Percentiles rank a stretch among this genome's conserved stretches.
phyloP scores from a whole-genome alignment of 1,140 invertebrate genomes.

The Caenorhabditis tropicalis region DNA sequence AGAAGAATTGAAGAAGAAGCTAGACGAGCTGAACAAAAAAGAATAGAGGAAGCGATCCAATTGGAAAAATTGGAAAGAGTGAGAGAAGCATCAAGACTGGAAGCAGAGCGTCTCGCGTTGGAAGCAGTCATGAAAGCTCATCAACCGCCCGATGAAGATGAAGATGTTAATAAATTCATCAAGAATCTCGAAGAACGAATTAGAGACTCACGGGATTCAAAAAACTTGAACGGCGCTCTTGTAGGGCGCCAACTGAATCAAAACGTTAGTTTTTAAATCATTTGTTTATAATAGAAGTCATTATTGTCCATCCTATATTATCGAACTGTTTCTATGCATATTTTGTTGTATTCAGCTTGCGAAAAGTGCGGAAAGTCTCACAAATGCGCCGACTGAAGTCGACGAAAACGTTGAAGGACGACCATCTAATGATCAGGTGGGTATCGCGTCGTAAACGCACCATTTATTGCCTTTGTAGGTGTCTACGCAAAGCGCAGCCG shows the following conservation, averaged over 20 bases:
- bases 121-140: background rate
- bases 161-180: constrained; percentile 1
- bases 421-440: background rate
- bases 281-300: background rate
- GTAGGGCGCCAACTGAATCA: constrained; percentile 17
- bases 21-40: too few relatives aligned
- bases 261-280: background rate
- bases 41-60: too few relatives aligned
- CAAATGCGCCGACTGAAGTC: constrained; percentile 13
- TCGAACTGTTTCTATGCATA: background rate
- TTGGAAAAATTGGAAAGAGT: background rate
- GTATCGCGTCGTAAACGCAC: background rate
- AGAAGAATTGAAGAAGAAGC: background rate
- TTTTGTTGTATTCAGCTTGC: background rate
- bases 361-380: constrained; percentile 40
- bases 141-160: constrained; percentile 1
- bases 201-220: constrained; percentile 28
- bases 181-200: background rate
- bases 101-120: background rate
- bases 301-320: background rate
- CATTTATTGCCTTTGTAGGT: constrained; percentile 23
- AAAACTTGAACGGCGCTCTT: constrained; percentile 36
- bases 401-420: background rate
- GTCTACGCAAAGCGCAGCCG: constrained; percentile 4
- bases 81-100: background rate